Base-by-base conservation (phyloP, 2,797 vertebrate species). In the Tangara arthus region DNA sequence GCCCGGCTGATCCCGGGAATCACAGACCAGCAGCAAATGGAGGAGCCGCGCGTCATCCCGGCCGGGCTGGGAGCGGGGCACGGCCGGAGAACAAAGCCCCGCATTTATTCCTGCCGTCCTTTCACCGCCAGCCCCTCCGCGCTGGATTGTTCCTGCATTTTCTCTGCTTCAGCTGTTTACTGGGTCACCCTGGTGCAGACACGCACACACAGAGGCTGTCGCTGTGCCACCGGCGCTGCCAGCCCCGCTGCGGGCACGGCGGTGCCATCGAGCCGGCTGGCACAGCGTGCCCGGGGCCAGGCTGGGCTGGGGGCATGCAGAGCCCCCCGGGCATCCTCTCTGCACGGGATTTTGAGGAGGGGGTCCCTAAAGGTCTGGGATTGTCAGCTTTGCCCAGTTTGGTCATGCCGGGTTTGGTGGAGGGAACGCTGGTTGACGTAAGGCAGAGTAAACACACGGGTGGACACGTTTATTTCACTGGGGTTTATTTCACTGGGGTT, bases 121-220 rank as follows among this genome's bases (percentile, higher is more conserved):
- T 91, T 81, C 65, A 23, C 81, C 41, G 3, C 49, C 87, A 75
- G 86, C 94, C 66, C 60, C 91, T 87, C 91, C 18, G 80, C 63
- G 0, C 79, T 87, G 93, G 93, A 94, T 87, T 86, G 82, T 96
- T 90, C 85, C 79, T 75, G 82, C 80, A 42, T 97, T 97, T 96
- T 94, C 95, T 97, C 96, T 86, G 90, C 96, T 78, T 96, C 97
- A 97, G 96, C 95, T 96, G 89, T 96, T 97, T 96, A 89, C 87
- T 90, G 66, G 90, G 96, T 97, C 87, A 64, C 56, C 39, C 85
- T 42, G 78, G 10, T 39, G 79, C 79, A 66, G 76, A 39, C 82
- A 90, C 61, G 60, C 86, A 85, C 77, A 61, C 78, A 85, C 68
- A 89, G 89, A 72, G 85, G 63, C 68, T 1, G 4, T 60, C 69